phyloP scores from a whole-genome alignment of 2,888 invertebrate species.

The Lasioglossum leucozonium region DNA sequence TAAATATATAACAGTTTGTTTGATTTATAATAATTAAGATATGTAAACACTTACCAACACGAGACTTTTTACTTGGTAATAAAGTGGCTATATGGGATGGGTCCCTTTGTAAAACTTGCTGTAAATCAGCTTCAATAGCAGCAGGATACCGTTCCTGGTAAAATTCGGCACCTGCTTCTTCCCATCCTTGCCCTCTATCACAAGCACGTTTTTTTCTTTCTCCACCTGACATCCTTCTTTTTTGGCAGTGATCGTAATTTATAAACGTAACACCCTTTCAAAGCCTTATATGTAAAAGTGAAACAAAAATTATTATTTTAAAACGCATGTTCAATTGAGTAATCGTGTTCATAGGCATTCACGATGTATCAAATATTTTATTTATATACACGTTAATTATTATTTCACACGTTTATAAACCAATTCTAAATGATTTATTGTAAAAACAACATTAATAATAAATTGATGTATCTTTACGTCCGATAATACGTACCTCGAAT shows the following conservation, averaged over 20 bases:
- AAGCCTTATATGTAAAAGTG: conserved; percentile 24
- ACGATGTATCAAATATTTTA: background rate
- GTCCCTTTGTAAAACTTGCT: conserved; percentile 88
- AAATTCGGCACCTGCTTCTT: conserved; percentile 93
- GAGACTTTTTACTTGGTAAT: conserved; percentile 92
- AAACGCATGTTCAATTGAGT: background rate
- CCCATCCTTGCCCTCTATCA: conserved; percentile 89
- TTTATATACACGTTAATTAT: background rate
- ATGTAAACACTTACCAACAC: conserved; percentile 86
- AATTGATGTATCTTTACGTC: background rate
- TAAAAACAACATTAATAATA: conserved; percentile 14
- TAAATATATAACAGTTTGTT: background rate
- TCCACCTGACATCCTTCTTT: conserved; percentile 86
- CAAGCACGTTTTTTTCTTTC: conserved; percentile 86
- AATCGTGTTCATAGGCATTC: background rate
- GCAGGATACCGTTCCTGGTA: conserved; percentile 94
- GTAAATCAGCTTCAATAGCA: conserved; percentile 87
- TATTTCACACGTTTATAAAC: background rate
- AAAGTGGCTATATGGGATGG: conserved; percentile 91
- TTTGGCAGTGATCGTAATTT: conserved; percentile 20
- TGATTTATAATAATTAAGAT: background rate
- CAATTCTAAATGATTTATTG: background rate
- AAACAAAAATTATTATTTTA: conserved; percentile 3
- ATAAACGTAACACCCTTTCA: background rate
- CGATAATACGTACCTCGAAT: conserved; percentile 28